Evolutionary conservation across 2,113 vertebrate species (phyloP).

Genomic region (Urocolius indicus): DNA sequence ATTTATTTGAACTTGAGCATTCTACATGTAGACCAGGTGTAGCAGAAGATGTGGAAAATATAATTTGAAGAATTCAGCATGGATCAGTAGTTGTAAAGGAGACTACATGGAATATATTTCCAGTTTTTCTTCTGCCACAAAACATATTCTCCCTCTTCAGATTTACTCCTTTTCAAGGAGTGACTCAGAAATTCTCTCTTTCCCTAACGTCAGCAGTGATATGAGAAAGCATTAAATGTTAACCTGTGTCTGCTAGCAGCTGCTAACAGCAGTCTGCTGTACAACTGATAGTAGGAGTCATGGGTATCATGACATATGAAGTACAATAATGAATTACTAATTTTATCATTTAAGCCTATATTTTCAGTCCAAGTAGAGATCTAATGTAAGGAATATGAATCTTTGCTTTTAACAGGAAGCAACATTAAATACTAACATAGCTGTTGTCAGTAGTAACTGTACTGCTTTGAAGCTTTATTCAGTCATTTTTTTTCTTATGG

Average conservation of each 20-base stretch:
- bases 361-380: not conserved
- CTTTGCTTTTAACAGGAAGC: not conserved
- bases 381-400: not conserved
- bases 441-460: not conserved
- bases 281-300: not conserved
- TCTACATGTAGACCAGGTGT: not conserved
- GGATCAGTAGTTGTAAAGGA: not conserved
- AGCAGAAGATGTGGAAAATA: not conserved
- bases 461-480: not conserved
- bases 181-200: not conserved
- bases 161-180: not conserved
- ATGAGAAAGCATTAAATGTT: not conserved
- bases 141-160: not conserved
- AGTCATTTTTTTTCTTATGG: not conserved
- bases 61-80: not conserved
- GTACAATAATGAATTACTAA: not conserved
- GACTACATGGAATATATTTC: not conserved
- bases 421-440: not conserved
- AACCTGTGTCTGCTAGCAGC: not conserved
- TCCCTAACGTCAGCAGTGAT: not conserved
- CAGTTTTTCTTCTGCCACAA: not conserved
- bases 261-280: not conserved
- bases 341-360: not conserved
- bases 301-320: not conserved
- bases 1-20: not conserved